These are phyloP conservation scores for Mystacornis crossleyi DNA, from an alignment of 2,113 vertebrate genomes.

Conservation along the genomic window DNA sequence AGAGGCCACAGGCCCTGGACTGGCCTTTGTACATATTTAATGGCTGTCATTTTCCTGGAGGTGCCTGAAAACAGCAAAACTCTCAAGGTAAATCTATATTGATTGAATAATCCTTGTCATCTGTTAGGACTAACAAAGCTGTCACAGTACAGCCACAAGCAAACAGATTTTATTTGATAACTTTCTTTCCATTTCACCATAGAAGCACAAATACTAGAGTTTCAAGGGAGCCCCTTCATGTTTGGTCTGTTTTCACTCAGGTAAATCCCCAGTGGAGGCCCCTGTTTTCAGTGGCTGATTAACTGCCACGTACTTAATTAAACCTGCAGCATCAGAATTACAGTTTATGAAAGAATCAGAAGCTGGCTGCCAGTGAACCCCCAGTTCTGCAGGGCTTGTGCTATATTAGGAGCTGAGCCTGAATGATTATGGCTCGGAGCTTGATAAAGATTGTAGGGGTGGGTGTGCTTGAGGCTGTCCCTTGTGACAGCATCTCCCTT, in stretches of 20 bases:
- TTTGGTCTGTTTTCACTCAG: slow-evolving; percentile 45
- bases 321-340: slow-evolving; percentile 69
- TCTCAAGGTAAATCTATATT: slow-evolving; percentile 76
- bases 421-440: slow-evolving; percentile 54
- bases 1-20: slow-evolving; percentile 54
- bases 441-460: slow-evolving; percentile 69
- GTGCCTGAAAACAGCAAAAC: slow-evolving; percentile 67
- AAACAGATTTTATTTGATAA: slow-evolving; percentile 82
- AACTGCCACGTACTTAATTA: slow-evolving; percentile 86
- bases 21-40: slow-evolving; percentile 74
- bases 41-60: slow-evolving; percentile 70
- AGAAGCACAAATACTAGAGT: slow-evolving; percentile 17
- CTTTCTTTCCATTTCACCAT: slow-evolving; percentile 67
- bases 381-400: slow-evolving; percentile 10
- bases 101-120: slow-evolving; percentile 86
- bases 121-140: slow-evolving; percentile 87
- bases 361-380: neutral
- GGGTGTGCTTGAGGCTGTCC: slow-evolving; percentile 70
- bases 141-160: slow-evolving; percentile 79
- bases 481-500: slow-evolving; percentile 68
- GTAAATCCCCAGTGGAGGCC: slow-evolving; percentile 68
- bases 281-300: slow-evolving; percentile 81
- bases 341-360: slow-evolving; percentile 60
- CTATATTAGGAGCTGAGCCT: slow-evolving; percentile 53
- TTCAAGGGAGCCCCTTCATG: slow-evolving; percentile 56